Evolutionary conservation across 2,888 invertebrate species (phyloP).

Genomic region (Caenorhabditis sp.): DNA sequence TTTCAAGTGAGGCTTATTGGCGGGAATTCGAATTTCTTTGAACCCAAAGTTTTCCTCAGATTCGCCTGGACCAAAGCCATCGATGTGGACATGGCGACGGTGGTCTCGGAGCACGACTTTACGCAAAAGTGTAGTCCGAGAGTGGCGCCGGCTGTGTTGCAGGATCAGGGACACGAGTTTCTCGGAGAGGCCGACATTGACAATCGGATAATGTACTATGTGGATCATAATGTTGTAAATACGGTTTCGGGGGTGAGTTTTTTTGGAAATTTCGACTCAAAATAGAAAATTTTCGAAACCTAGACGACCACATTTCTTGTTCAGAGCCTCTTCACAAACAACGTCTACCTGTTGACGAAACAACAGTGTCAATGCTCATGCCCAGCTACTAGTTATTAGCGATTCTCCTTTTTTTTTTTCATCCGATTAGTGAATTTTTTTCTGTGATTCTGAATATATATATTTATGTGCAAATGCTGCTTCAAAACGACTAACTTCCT

Average conservation of each 20-base stretch:
- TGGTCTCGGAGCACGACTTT: conserved; percentile 58
- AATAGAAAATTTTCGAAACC: too few species aligned
- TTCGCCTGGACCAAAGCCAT: conserved; percentile 67
- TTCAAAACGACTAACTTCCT: too few species aligned
- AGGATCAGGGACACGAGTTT: conserved; percentile 67
- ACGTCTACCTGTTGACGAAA: conserved; percentile 67
- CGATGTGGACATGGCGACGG: conserved; percentile 67
- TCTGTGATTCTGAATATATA: conserved; percentile 14
- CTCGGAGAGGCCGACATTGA: conserved; percentile 72
- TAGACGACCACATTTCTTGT: conserved; percentile 23
- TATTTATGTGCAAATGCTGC: too few species aligned
- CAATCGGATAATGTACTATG: conserved; percentile 67
- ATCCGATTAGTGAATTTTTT: neutral
- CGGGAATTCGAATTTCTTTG: neutral
- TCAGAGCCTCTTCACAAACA: conserved; percentile 67
- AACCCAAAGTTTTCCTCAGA: conserved; percentile 33
- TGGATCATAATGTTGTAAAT: conserved; percentile 55
- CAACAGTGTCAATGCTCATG: conserved; percentile 70
- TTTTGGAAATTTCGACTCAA: neutral
- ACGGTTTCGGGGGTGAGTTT: conserved; percentile 53
- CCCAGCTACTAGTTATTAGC: conserved; percentile 47
- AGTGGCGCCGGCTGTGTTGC: conserved; percentile 69
- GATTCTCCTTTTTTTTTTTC: neutral
- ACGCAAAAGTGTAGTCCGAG: conserved; percentile 58
- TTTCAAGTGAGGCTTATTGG: conserved; percentile 55